phyloP scores from a whole-genome alignment of 2,113 vertebrate genomes.

The Sapayoa aenigma region DNA sequence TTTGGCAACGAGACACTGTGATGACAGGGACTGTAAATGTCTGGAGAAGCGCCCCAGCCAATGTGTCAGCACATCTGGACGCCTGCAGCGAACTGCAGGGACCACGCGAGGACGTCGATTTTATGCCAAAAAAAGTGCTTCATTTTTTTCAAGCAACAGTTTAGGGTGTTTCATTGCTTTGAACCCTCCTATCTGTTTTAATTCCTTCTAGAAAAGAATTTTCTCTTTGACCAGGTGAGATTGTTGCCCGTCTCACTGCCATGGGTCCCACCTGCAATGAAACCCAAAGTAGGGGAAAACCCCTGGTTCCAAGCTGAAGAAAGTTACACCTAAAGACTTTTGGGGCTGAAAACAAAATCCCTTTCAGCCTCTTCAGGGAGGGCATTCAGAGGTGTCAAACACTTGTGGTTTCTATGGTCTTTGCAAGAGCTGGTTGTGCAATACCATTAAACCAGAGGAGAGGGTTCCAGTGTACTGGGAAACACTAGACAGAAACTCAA shows the following conservation, averaged over 20 bases:
- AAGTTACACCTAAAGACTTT: not conserved
- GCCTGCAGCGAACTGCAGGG: not conserved
- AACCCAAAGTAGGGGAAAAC: not conserved
- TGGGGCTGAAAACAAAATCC: not conserved
- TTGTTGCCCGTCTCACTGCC: not conserved
- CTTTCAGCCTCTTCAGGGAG: not conserved
- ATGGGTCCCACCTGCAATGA: not conserved
- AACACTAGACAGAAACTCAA: not conserved
- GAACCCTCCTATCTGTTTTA: not conserved
- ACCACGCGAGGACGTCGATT: rapidly evolving
- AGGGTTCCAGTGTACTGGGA: not conserved
- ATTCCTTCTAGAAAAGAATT: not conserved
- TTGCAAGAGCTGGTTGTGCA: not conserved
- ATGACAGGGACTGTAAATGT: not conserved
- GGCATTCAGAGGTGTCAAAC: not conserved
- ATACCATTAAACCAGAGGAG: not conserved
- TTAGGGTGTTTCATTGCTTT: not conserved
- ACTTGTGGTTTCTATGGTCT: not conserved
- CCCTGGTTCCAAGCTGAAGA: not conserved
- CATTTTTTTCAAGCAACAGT: not conserved
- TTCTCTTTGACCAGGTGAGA: not conserved
- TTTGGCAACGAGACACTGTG: not conserved
- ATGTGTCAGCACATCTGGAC: slow-evolving; percentile 33
- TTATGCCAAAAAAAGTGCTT: not conserved
- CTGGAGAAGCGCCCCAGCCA: not conserved